Base-by-base conservation (phyloP, 2,888 invertebrate genomes). In the Parnassius glacialis region DNA sequence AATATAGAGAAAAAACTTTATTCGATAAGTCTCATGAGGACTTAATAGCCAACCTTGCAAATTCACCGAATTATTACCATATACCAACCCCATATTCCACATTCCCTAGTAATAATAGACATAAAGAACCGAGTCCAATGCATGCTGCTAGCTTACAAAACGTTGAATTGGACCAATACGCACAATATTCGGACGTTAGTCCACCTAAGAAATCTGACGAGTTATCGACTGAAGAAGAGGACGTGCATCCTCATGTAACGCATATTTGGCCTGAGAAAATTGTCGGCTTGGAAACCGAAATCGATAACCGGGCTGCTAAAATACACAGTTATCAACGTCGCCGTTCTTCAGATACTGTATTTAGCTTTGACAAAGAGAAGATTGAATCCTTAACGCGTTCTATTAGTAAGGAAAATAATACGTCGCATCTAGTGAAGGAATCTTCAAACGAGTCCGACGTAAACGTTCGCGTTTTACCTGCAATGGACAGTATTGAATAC, bases 351-450 rank as follows among this genome's bases (percentile, higher is more conserved):
- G 93, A 95, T 68, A 94, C 94, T 55, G 94, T 95, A 9, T 95
- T 95, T 73, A 95, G 95, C 80, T 95, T 95, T 70, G 95, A 95
- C 74, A 95, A 95, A 76, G 95, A 95, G 68, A 94, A 94, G 74
- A 95, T 95, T 64, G 95, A 95, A 75, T 95, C 94, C 2, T 80
- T 95, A 53, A 94, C 94, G 57, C 93, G 94, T 59, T 89, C 92
- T 1, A 84, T 91, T 12, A 88, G 84, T 74, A 83, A 92, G 76
- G 81, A 89, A 68, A 84, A 82, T 59, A 70, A 73, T 13, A 63
- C 78, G 9, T 84, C 85, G 9, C 87, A 85, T 67, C 83, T 92
- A 20, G 80, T 89, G 1, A 91, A 92, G 62, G 92, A 92, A 62
- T 92, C 92, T 1, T 92, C 92, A 0, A 91, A 91, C 68, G 92